A percentile compares a stretch with the other conserved stretches of the same genome.
These are phyloP conservation scores for Aratinga solstitialis DNA, from an alignment of 2,797 vertebrate species.

Conservation along the genomic window DNA sequence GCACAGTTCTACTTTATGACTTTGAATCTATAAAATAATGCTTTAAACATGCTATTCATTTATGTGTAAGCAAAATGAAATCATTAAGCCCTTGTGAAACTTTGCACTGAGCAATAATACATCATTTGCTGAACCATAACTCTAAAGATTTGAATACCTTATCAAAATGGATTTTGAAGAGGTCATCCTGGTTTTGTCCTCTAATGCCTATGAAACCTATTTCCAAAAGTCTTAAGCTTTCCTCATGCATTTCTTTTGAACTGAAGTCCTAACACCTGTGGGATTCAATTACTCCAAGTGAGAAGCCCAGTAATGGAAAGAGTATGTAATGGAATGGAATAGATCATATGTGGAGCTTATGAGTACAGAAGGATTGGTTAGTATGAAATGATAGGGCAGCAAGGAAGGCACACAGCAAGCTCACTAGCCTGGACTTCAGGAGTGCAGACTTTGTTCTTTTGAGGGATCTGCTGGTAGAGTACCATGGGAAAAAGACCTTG, in stretches of 20 bases:
- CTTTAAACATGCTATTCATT: not conserved
- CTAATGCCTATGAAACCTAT: not conserved
- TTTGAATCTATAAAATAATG: not conserved
- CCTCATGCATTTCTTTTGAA: not conserved
- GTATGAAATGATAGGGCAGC: not conserved
- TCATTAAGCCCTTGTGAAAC: not conserved
- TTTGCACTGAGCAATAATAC: not conserved
- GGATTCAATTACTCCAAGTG: not conserved
- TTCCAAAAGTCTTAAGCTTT: not conserved
- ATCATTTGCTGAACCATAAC: not conserved
- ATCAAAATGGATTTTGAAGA: not conserved
- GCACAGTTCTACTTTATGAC: not conserved
- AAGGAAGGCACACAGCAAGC: not conserved
- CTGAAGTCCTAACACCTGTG: not conserved
- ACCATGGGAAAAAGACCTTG: not conserved
- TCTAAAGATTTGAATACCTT: not conserved
- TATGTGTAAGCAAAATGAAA: not conserved
- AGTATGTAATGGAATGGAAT: not conserved
- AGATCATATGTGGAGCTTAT: not conserved
- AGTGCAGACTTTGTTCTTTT: not conserved
- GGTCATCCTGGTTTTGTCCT: not conserved
- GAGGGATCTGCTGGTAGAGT: not conserved
- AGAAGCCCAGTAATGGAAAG: not conserved
- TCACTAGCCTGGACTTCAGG: not conserved
- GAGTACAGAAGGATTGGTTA: not conserved